Percentiles rank a stretch among this genome's conserved stretches.
Conservation (phyloP, 2,888 invertebrate genomes). For the Automeris io region DNA sequence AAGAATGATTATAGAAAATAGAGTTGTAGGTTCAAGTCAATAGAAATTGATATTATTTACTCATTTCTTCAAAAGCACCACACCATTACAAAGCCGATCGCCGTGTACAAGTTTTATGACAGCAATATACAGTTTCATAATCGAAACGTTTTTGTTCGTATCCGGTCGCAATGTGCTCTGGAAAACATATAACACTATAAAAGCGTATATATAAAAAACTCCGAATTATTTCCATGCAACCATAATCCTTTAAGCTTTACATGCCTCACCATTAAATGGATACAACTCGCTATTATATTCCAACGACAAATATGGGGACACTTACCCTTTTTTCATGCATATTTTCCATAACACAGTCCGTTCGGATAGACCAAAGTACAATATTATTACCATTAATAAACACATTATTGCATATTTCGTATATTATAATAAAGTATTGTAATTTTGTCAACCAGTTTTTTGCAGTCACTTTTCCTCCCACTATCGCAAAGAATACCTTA, state of each 20-base stretch:
- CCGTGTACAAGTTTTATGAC: constrained; percentile 39
- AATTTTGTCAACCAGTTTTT: background rate
- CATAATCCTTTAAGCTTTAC: constrained; percentile 36
- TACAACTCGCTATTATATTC: constrained; percentile 18
- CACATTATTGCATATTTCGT: constrained; percentile 22
- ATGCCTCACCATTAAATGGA: constrained; percentile 34
- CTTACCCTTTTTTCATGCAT: constrained; percentile 58
- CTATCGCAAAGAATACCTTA: too few species aligned
- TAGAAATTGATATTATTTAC: too few species aligned
- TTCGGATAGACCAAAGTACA: constrained; percentile 58
- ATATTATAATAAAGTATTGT: constrained; percentile 24
- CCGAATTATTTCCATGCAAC: constrained; percentile 10
- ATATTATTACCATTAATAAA: constrained; percentile 45
- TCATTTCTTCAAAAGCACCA: constrained; percentile 25
- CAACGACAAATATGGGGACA: constrained; percentile 30
- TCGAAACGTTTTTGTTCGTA: constrained; percentile 23
- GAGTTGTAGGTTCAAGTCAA: too few species aligned
- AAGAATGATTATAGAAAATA: too few species aligned
- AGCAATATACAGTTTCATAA: constrained; percentile 32
- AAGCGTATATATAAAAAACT: background rate
- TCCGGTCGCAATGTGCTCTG: constrained; percentile 59
- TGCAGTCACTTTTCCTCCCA: too few species aligned
- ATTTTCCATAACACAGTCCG: constrained; percentile 70
- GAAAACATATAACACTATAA: constrained; percentile 37
- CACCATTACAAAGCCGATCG: constrained; percentile 30